Percentiles rank a stretch among this genome's conserved stretches.
Conservation (phyloP, 2,888 invertebrate genomes). For the Junonia oenone region DNA sequence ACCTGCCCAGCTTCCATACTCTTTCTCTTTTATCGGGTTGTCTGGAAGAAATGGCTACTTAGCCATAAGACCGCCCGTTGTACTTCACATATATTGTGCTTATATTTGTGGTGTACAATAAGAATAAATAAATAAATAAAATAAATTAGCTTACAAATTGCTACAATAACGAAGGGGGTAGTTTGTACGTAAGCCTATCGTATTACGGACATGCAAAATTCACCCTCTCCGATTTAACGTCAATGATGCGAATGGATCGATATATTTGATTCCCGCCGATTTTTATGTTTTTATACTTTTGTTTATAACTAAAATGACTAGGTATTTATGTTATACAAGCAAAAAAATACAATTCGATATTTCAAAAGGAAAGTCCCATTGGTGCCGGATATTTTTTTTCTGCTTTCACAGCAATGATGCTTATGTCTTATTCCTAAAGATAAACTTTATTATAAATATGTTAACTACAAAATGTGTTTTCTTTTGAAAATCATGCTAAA, state of each 20-base stretch:
- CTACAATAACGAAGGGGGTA: slow-evolving; percentile 1
- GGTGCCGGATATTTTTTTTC: neutral
- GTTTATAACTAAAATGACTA: neutral
- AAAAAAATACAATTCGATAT: neutral
- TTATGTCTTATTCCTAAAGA: neutral
- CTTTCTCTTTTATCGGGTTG: no score
- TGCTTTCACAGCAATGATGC: neutral
- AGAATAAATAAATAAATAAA: no score
- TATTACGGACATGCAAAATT: slow-evolving; percentile 1
- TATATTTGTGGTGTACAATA: no score
- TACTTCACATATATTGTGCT: no score
- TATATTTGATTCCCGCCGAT: neutral
- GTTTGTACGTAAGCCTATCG: neutral
- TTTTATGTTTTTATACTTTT: neutral
- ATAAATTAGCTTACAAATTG: slow-evolving; percentile 1
- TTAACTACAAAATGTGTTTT: neutral
- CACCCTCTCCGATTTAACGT: slow-evolving; percentile 8
- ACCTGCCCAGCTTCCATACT: no score
- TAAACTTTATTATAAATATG: neutral
- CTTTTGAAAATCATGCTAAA: slow-evolving; percentile 12
- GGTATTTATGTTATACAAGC: neutral
- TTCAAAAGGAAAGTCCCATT: neutral
- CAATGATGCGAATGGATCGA: slow-evolving; percentile 17
- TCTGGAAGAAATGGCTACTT: no score
- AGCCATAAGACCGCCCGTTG: no score